Evolutionary conservation across 2,888 invertebrate genomes (phyloP), one percentile per base, ranked within the genome.

Genomic region (Drosophila macrothrix): DNA sequence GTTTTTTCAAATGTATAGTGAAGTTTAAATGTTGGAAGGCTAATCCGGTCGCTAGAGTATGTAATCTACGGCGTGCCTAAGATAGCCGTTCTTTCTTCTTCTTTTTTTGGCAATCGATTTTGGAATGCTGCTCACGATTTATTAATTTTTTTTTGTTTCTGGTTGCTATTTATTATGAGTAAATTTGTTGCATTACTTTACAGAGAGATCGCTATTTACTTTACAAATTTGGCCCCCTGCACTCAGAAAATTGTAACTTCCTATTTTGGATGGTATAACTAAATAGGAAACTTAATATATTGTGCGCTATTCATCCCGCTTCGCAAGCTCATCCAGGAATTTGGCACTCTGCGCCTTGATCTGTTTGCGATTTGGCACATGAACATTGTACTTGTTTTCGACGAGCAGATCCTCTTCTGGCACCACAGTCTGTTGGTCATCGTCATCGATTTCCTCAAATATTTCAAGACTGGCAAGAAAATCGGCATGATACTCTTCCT

Each of bases 261-360:
- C 9, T 64, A 73, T 76, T 76, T 72, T 3, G 29, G 37, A 39
- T n/a, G 33, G 35, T 33, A 52, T 25, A 46, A 37, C 28, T 12
- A 33, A 25, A 69, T 14, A 41, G 25, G 29, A 41, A 58, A 7
- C 19, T 14, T 35, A 19, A 46, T 31, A n/a, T 22, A 22, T 39
- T 56, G 31, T 14, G 37, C 33, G 7, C 58, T 81, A 91, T 60
- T 92, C 92, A 3, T 92, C 92, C 62, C 86, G 90, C 61, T 93
- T 93, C 16, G 90, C 87, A n/a, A 89, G 76, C 55, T 92, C 91
- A 59, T 93, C 93, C 28, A 93, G 84, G 29, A 92, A 76, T 76
- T 92, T 92, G 39, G 85, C 87, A 79, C 93, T 93, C 37, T 88
- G 84, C 7, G 86, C 78, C 84, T 93, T 93, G 19, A 93, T 91